Evolutionary conservation across 2,888 invertebrate genomes (phyloP).

Genomic region (Chrysopilus asiliformis): DNA sequence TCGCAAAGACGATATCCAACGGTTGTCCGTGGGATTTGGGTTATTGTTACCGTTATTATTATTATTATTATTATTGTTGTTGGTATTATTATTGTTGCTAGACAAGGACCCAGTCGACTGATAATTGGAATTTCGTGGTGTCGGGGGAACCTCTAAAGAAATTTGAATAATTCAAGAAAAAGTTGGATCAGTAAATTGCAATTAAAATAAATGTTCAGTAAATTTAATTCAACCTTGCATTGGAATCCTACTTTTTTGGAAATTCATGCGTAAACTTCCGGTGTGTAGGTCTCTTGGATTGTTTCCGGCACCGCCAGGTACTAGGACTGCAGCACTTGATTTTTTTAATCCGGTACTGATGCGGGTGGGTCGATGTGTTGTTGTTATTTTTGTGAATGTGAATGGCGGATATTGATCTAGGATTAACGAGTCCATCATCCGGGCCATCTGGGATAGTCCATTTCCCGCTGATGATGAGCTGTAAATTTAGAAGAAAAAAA

Average conservation of each 20-base stretch:
- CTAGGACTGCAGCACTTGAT: constrained; percentile 14
- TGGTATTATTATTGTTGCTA: constrained; percentile 14
- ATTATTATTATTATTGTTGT: constrained; percentile 11
- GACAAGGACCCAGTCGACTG: constrained; percentile 14
- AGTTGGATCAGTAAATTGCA: background rate
- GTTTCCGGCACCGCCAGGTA: background rate
- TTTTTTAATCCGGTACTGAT: constrained; percentile 21
- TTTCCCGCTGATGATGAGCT: constrained; percentile 42
- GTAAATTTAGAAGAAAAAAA: constrained; percentile 25
- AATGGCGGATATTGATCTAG: constrained; percentile 52
- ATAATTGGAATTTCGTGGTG: constrained; percentile 28
- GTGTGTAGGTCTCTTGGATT: background rate
- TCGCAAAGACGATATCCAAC: constrained; percentile 55
- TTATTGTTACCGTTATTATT: constrained; percentile 7
- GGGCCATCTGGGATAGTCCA: constrained; percentile 52
- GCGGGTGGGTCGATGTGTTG: constrained; percentile 37
- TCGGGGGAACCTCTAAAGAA: constrained; percentile 34
- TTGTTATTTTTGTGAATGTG: constrained; percentile 49
- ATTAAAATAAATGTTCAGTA: background rate
- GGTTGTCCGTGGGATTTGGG: constrained; percentile 40
- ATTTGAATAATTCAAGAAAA: background rate
- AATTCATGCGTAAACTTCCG: constrained; percentile 22
- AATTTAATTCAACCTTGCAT: constrained; percentile 30
- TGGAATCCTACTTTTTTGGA: constrained; percentile 25
- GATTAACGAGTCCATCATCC: constrained; percentile 62